Percentiles rank a stretch among this genome's conserved stretches.
phyloP scores from a whole-genome alignment of 2,113 vertebrate species.

The Nycticebus coucang region DNA sequence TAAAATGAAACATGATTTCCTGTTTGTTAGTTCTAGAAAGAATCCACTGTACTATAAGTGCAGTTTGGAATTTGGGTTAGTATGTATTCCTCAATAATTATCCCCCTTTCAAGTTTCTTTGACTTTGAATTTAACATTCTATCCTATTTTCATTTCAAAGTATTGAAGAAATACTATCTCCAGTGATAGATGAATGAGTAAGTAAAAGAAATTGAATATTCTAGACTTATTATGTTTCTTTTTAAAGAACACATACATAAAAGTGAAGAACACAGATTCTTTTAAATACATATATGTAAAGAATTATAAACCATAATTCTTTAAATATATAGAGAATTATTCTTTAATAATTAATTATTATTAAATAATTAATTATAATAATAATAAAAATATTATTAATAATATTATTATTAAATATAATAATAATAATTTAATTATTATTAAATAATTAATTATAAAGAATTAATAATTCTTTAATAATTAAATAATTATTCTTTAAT shows the following conservation, averaged over 20 bases:
- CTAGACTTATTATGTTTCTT: not conserved
- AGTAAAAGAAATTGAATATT: conserved; percentile 37
- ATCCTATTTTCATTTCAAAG: not conserved
- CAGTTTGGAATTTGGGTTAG: conserved; percentile 27
- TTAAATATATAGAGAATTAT: no score
- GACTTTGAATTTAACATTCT: conserved; percentile 42
- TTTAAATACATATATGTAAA: not conserved
- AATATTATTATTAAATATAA: no score
- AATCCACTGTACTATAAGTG: not conserved
- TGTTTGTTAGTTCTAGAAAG: not conserved
- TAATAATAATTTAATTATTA: no score
- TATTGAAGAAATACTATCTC: not conserved
- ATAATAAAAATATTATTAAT: no score
- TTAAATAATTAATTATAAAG: no score
- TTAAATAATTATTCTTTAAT: no score
- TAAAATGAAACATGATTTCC: conserved; percentile 34
- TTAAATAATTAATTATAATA: no score
- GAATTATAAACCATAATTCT: no score
- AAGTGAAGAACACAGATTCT: not conserved
- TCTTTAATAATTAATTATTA: no score
- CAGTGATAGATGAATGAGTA: conserved; percentile 9
- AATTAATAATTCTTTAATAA: no score
- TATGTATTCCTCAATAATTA: conserved; percentile 37
- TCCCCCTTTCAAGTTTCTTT: not conserved
- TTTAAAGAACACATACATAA: not conserved